Conservation (phyloP, 2,113 vertebrate genomes). For the Grus americana region DNA sequence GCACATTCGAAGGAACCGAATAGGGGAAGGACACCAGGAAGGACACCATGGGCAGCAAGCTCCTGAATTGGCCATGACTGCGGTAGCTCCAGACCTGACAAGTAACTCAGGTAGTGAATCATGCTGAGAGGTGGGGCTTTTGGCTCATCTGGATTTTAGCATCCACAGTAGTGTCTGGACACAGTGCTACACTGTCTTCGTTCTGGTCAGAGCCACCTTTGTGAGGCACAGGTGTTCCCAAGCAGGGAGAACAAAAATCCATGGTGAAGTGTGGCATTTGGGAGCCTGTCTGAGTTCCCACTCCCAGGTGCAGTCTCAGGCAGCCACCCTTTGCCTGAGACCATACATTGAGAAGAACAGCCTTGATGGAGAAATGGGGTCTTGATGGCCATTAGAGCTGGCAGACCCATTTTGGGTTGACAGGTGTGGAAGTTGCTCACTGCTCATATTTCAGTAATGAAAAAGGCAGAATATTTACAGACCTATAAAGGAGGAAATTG, state of each 20-base stretch:
- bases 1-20: neutral
- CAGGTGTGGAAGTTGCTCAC: neutral
- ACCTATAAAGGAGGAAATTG: neutral
- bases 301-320: neutral
- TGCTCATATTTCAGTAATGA: neutral
- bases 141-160: neutral
- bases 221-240: neutral
- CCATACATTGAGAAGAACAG: neutral
- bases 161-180: neutral
- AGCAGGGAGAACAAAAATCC: neutral
- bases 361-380: neutral
- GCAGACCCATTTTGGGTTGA: neutral
- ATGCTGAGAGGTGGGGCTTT: neutral
- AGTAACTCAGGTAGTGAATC: neutral
- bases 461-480: neutral
- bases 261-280: neutral
- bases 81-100: neutral
- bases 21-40: too few relatives aligned
- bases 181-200: neutral
- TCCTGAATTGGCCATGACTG: neutral
- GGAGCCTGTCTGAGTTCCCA: neutral
- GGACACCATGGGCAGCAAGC: fast-evolving
- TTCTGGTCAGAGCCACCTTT: neutral
- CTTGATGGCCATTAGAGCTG: neutral
- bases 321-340: neutral